Evolutionary conservation across 92 coral and sea anemone genomes (phyloP).

Genomic region (Blastomussa wellsi): DNA sequence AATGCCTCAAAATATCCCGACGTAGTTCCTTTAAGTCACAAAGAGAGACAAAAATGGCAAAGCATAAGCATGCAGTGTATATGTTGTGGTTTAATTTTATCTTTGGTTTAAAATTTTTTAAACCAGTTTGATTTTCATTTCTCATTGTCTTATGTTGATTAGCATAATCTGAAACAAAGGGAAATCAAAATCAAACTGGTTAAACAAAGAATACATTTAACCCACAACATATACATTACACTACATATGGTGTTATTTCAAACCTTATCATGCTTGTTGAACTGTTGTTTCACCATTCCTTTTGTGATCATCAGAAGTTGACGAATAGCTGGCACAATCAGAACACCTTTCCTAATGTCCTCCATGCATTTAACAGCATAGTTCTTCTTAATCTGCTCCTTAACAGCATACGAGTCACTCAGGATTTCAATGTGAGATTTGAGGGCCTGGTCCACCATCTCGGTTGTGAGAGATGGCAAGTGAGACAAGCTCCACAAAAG

Average conservation of each 20-base stretch:
- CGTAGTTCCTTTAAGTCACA: too few relatives aligned
- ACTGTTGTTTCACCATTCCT: conserved; percentile 89
- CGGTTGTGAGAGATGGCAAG: conserved; percentile 83
- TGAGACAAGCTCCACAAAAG: conserved; percentile 88
- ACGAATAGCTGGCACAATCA: conserved; percentile 89
- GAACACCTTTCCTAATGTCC: conserved; percentile 79
- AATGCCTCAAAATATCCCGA: too few relatives aligned
- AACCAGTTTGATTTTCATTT: too few relatives aligned
- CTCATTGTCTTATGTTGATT: too few relatives aligned
- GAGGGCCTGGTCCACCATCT: conserved; percentile 93
- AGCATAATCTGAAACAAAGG: too few relatives aligned
- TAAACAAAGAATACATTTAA: too few relatives aligned
- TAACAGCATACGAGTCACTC: conserved; percentile 83
- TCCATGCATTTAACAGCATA: conserved; percentile 90
- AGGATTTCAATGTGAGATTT: conserved; percentile 85
- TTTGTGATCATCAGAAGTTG: conserved; percentile 80
- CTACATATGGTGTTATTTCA: background rate
- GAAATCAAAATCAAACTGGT: too few relatives aligned
- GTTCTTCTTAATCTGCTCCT: conserved; percentile 88
- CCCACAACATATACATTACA: background rate
- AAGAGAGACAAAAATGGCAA: too few relatives aligned
- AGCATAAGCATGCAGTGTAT: too few relatives aligned
- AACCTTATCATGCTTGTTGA: conserved; percentile 84
- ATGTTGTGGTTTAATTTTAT: too few relatives aligned
- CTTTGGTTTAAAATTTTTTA: too few relatives aligned